Evolutionary conservation across 1,140 invertebrate genomes (phyloP).

Genomic region (Drosophila virilis): DNA sequence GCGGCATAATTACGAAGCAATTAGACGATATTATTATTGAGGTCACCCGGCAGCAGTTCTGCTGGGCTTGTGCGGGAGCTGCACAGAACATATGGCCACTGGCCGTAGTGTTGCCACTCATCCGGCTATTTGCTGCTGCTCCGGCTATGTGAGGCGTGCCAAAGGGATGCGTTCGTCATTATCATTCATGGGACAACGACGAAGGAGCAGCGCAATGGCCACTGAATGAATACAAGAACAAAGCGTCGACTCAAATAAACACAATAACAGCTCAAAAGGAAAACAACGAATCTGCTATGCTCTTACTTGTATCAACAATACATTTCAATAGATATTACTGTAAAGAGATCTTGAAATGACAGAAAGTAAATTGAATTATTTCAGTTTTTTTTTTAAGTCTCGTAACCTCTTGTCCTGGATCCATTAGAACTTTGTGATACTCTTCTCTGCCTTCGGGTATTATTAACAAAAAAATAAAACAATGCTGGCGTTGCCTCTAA

Average conservation of each 20-base stretch:
- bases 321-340: background rate
- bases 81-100: conserved; percentile 66
- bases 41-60: conserved; percentile 48
- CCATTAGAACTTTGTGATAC: background rate
- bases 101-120: conserved; percentile 5
- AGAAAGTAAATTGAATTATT: no score
- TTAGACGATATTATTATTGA: conserved; percentile 82
- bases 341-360: no score
- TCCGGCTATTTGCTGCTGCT: conserved; percentile 23
- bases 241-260: conserved; percentile 46
- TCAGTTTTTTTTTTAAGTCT: no score
- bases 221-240: conserved; percentile 52
- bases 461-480: conserved; percentile 30
- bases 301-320: background rate
- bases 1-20: conserved; percentile 82
- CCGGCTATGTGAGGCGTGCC: conserved; percentile 27
- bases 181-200: conserved; percentile 60
- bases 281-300: background rate
- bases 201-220: conserved; percentile 38
- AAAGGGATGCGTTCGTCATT: conserved; percentile 74
- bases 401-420: background rate
- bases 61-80: conserved; percentile 7
- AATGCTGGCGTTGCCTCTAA: conserved; percentile 38
- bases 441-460: background rate
- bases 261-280: conserved; percentile 7